Evolutionary conservation across 1,140 invertebrate genomes (phyloP), one percentile per base, ranked within the genome.

Genomic region (Cyclargus thomasi): DNA sequence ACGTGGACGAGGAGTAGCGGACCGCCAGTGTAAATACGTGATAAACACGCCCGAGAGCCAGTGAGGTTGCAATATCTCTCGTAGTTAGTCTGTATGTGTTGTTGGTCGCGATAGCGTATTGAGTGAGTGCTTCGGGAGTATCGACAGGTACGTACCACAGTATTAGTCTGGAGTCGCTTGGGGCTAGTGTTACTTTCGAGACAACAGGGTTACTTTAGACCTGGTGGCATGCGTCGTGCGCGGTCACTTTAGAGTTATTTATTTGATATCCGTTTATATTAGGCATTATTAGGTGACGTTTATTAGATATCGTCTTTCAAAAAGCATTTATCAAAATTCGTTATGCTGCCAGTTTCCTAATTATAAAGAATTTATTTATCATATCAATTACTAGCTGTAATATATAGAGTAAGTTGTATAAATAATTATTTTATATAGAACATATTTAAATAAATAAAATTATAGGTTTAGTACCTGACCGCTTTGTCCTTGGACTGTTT

Each of bases 1-100:
- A 90, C 81, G 88, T 90, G 53, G 88, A 90, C 80, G 86, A 90
- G 68, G 88, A 90, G 77, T 90, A 84, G 79, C 78, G 20, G 80
- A 80, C 80, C 74, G 79, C 76, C 78, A 82, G 80, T 83, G 81
- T 83, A 77, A 78, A 83, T 75, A 74, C 74, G 71, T 85, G 83
- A 77, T 74, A 75, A 64, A 18, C 64, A 21, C 36, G 18, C 20
- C 39, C 14, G 20, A 35, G 64, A 39, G 59, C 18, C 20, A 47
- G 39, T 47, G 39, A 47, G 64, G 70, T 69, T 76, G 78, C 81
- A 77, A 82, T 81, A 65, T 65, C 20, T 53, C 22, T 66, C 29
- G 67, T 67, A 69, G 69, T 47, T 47, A 35, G 36, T 47, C 71
- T 47, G 39, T 47, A 47, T 47, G 39, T 47, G 39, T 47, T 47